Evolutionary conservation across 2,888 invertebrate species (phyloP), one percentile per base, ranked within the genome.

Genomic region (Poecilus cupreus): DNA sequence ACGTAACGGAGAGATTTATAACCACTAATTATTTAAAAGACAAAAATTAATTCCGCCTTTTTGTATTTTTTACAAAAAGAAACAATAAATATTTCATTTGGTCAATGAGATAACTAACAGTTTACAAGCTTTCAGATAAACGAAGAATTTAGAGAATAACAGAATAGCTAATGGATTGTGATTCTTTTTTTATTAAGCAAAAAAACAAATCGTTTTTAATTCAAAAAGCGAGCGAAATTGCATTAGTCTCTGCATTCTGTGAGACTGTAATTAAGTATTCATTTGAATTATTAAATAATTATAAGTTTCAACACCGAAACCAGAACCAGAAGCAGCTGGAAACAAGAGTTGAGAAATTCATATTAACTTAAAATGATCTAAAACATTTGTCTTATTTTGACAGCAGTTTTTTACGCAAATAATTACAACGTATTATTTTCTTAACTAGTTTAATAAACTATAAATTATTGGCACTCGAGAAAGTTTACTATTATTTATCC

Each of bases 391-490:
- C 32, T 32, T 32, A 26, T 60, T 60, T 60, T 26, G 26, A 60
- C 26, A 26, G 43, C n/a, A 13, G 32, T 20, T 60, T 60, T 60
- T 60, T n/a, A 26, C 26, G 2, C 24, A 60, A 24, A 60, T 60
- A 60, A 60, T 60, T 60, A 26, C 26, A 26, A 5, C 26, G 24
- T 60, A 26, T 60, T 24, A 60, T 60, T 60, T 26, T 24, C 60
- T 26, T 60, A 60, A 60, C 60, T 60, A 60, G 60, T 60, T 24
- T 60, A 60, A 60, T 60, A 60, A 60, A 60, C 60, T 13, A 60
- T 60, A 60, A 60, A 60, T 60, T 60, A 60, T 26, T 60, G 26
- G 22, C 60, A 60, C 22, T 11, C 60, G 60, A 60, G 60, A 60
- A 54, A 54, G 54, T 20, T 16, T 54, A 20, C 6, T 54, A 20